phyloP scores from a whole-genome alignment of 1,140 invertebrate species.

The Cryptotermes secundus region DNA sequence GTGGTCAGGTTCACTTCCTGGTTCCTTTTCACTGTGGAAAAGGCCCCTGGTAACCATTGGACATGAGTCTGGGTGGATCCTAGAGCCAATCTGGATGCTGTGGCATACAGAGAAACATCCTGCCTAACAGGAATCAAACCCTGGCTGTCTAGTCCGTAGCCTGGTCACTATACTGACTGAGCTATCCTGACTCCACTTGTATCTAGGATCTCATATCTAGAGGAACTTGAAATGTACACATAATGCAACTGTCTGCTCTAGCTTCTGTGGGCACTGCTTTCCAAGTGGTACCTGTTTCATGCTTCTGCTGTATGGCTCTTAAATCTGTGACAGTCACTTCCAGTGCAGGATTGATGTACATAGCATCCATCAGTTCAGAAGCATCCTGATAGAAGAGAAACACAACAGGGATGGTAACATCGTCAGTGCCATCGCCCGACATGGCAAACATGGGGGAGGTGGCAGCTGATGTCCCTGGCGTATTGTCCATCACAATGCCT shows the following conservation, averaged over 20 bases:
- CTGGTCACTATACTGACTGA: too few relatives aligned
- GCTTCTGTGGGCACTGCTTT: too few relatives aligned
- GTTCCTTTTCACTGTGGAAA: too few relatives aligned
- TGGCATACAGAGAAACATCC: too few relatives aligned
- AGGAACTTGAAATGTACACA: neutral
- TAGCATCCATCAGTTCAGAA: conserved; percentile 59
- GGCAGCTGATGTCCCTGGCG: conserved; percentile 66
- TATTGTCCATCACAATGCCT: conserved; percentile 88
- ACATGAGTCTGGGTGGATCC: too few relatives aligned
- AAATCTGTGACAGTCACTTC: conserved; percentile 55
- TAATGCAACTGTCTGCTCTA: neutral
- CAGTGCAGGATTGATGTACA: conserved; percentile 52
- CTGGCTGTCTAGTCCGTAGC: too few relatives aligned
- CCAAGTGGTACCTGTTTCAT: neutral
- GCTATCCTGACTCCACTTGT: too few relatives aligned
- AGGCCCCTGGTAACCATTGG: too few relatives aligned
- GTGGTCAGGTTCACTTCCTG: too few relatives aligned
- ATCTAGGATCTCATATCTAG: too few relatives aligned
- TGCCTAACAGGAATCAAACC: too few relatives aligned
- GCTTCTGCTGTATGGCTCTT: conserved; percentile 34
- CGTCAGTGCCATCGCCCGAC: conserved; percentile 88
- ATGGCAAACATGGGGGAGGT: conserved; percentile 88
- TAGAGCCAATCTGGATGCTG: too few relatives aligned
- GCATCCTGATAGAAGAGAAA: conserved; percentile 88
- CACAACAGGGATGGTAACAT: conserved; percentile 86